Evolutionary conservation across 53 echinoderm and acorn worm genomes (phyloP), one percentile per base, ranked within the genome.

Genomic region (Holothuria scabra): DNA sequence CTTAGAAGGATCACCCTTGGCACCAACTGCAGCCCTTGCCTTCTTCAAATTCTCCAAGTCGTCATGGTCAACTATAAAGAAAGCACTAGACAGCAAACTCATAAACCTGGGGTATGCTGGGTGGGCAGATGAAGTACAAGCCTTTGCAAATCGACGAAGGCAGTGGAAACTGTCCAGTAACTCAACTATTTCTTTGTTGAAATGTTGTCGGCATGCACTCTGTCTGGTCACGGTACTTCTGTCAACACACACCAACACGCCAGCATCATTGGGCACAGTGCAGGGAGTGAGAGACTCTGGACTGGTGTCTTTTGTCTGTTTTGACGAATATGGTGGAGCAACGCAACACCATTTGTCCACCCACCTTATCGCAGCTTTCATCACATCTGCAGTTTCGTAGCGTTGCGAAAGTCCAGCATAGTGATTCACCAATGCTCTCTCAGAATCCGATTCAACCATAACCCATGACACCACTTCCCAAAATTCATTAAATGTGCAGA

Each of bases 361-460:
- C 67, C 84, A 83, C 28, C 84, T 13, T 22, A 83, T 46, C 6
- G 28, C 32, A 66, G 84, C 84, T 66, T 84, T 84, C 5, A 46
- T 67, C 5, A 68, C 68, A 4, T 12, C 41, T 25, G 69, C 84
- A 1, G 46, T 26, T 13, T 67, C 69, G 55, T 84, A 84, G 26
- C 84, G n/a, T 16, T 28, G 12, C 1, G 84, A 7, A 49, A 84
- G 49, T 28, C 80, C 87, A 8, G 41, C 20, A 57, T 86, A 86
- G 56, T 86, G 80, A 12, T 66, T 79, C 19, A 18, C 29, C 9
- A 86, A 31, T 1, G 67, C 21, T 16, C 16, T 28, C 52, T 86
- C 87, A 14, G 87, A 80, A 30, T 86, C 87, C 5, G 21, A 46
- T 28, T 86, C 80, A 8, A 80, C 30, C 84, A 83, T 83, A 24